Percentiles rank a stretch among this genome's conserved stretches.
phyloP scores from a whole-genome alignment of 1,140 invertebrate genomes.

The Drosophila tani region DNA sequence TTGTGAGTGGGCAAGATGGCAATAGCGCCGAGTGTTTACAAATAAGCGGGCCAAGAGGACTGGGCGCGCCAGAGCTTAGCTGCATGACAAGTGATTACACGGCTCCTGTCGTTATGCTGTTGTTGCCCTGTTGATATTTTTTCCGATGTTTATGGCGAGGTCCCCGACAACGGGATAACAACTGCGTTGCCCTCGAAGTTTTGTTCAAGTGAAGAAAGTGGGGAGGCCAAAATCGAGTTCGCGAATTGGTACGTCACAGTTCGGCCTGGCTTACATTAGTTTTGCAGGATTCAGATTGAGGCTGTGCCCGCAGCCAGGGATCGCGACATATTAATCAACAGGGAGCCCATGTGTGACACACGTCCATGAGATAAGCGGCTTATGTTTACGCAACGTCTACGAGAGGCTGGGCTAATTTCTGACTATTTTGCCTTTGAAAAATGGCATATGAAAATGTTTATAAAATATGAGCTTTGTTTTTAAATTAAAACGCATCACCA shows the following conservation, averaged over 20 bases:
- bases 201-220: constrained; percentile 2
- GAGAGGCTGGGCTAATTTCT: neutral
- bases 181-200: constrained; percentile 17
- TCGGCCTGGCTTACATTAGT: neutral
- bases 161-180: constrained; percentile 30
- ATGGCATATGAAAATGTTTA: too few relatives aligned
- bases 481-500: neutral
- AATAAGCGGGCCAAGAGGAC: constrained; percentile 54
- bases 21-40: constrained; percentile 69
- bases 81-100: constrained; percentile 75
- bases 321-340: neutral
- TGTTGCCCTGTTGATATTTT: constrained; percentile 29
- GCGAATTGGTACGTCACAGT: neutral
- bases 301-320: neutral
- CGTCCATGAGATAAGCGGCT: neutral
- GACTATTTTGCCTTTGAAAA: too few relatives aligned
- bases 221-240: constrained; percentile 26
- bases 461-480: neutral
- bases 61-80: constrained; percentile 55
- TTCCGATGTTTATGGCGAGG: constrained; percentile 38
- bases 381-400: neutral
- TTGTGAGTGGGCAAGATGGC: constrained; percentile 32
- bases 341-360: neutral
- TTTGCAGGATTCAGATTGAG: neutral
- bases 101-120: constrained; percentile 35